Evolutionary conservation across 2,113 vertebrate species (phyloP), one percentile per base, ranked within the genome.

Genomic region (Tonatia bakeri): DNA sequence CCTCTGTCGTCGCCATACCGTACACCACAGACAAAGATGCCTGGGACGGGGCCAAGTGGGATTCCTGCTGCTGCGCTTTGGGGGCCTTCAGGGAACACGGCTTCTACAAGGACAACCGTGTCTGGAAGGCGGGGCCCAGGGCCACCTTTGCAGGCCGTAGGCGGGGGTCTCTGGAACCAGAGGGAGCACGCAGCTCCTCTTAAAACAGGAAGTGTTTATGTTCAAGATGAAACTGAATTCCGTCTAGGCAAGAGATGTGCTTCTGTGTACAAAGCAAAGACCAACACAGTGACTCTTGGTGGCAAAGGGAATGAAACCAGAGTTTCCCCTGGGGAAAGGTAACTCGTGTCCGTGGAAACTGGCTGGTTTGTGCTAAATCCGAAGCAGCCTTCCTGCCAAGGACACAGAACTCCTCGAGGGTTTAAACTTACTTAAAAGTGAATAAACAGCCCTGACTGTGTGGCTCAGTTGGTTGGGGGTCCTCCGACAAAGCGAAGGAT

Each of bases 1-100:
- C 99, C 97, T 99, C 99, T 0, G 99, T 99, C 22, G 99, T 99
- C 97, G 99, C 99, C 99, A 99, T 99, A 97, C 99, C 99, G 98
- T 99, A 99, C 17, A 99, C 99, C 0, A 99, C 99, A 17, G 99
- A 99, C 98, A 99, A 99, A 0, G 99, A 99, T 0, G 99, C 99
- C 99, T 99, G 97, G 0, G 17, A 11, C 8, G 9, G 26, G 28
- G 59, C 26, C 13, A 26, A 61, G 4, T 61, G 59, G 59, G 11
- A 13, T 61, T 31, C 59, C 59, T 28, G 59, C 26, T 28, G 59
- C 59, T 31, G 59, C 28, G 12, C 59, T 61, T 61, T 20, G 31
- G 73, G 45, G 45, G 31, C 45, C 28, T 50, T 3, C 73, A 19
- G 16, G 9, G 15, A 50, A 76, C 28, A 50, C 28, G 73, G 11